Base-by-base conservation (phyloP, 2,113 vertebrate species). In the Monarcha castaneiventris region DNA sequence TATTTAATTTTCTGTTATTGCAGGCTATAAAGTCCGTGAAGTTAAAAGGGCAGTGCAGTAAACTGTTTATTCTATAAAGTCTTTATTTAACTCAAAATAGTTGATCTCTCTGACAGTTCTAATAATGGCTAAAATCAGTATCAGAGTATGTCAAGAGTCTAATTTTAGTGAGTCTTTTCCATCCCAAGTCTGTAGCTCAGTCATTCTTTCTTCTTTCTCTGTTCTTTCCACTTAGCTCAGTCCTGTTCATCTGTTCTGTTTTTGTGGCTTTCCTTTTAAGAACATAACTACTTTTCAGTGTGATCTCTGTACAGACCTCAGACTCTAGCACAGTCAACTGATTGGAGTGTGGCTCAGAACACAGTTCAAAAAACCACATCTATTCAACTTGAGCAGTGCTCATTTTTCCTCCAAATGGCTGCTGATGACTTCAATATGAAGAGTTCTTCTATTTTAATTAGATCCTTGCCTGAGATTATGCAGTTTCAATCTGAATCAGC, bases 91-190 rank as follows among this genome's bases (percentile, higher is more conserved):
- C 76, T 94, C 77, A 64, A 63, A 91, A 64, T 48, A 72, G 48
- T 89, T 94, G 73, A 51, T 78, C 21, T 88, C 59, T 84, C 35
- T 73, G 87, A 63, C 21, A 18, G 51, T 73, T 85, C 79, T 78
- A 74, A 20, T 66, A 86, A 39, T 63, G 63, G 55, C 79, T 94
- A 78, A 94, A 81, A 88, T 73, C 64, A 67, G 25, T 54, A 49
- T 66, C 25, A 17, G 90, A 63, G 56, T 68, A 67, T 78, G 56
- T 72, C 27, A 63, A 15, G 43, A 61, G 64, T 71, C 83, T 95
- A 90, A 93, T 92, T 97, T 94, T 89, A 93, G 71, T 61, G 72
- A 93, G 39, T 52, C 48, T 87, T 86, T 90, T 95, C 75, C n/a
- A 52, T 59, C 55, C 39, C 25, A 44, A 67, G 61, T 58, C 61